Percentiles rank a stretch among this genome's conserved stretches.
Evolutionary conservation across 23 tunicate genomes (phyloP).

Genomic region (Pegea sp.): DNA sequence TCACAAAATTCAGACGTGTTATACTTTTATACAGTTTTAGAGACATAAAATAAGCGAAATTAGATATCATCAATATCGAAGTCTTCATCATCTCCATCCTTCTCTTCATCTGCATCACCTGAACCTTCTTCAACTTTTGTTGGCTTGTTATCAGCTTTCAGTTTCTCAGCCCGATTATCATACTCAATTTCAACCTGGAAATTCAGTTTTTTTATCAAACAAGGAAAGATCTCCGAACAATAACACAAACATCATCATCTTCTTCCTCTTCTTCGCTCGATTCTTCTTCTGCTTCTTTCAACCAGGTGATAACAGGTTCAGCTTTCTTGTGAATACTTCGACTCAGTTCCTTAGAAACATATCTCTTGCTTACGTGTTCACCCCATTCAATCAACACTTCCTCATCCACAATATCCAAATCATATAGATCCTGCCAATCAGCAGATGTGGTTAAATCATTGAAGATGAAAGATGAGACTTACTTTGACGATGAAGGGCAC

Average conservation of each 20-base stretch:
- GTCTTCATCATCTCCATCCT: no score
- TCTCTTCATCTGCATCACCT: slow-evolving; percentile 19
- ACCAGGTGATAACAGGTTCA: slow-evolving; percentile 82
- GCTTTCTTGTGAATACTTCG: slow-evolving; percentile 39
- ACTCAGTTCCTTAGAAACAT: slow-evolving; percentile 80
- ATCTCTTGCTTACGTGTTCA: slow-evolving; percentile 83
- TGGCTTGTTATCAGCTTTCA: slow-evolving; percentile 44
- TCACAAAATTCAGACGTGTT: no score
- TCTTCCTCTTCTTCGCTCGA: slow-evolving; percentile 75
- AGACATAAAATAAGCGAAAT: no score
- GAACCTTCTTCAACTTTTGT: slow-evolving; percentile 10
- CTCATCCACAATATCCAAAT: slow-evolving; percentile 84
- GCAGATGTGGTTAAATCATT: not conserved
- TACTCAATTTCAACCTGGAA: slow-evolving; percentile 53
- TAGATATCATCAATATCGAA: no score
- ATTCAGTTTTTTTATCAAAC: not conserved
- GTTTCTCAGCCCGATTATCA: slow-evolving; percentile 35
- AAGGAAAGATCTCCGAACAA: slow-evolving; percentile 1
- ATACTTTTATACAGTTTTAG: no score
- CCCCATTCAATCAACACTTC: slow-evolving; percentile 94
- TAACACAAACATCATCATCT: no score
- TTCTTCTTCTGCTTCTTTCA: slow-evolving; percentile 90
- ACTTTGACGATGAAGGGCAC: slow-evolving; percentile 72
- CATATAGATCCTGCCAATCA: slow-evolving; percentile 79
- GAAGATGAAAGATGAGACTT: not conserved